A percentile compares a stretch with the other conserved stretches of the same genome.
These are phyloP conservation scores for Euphonia xanthogaster DNA, from an alignment of 2,797 vertebrate genomes.

Conservation along the genomic window DNA sequence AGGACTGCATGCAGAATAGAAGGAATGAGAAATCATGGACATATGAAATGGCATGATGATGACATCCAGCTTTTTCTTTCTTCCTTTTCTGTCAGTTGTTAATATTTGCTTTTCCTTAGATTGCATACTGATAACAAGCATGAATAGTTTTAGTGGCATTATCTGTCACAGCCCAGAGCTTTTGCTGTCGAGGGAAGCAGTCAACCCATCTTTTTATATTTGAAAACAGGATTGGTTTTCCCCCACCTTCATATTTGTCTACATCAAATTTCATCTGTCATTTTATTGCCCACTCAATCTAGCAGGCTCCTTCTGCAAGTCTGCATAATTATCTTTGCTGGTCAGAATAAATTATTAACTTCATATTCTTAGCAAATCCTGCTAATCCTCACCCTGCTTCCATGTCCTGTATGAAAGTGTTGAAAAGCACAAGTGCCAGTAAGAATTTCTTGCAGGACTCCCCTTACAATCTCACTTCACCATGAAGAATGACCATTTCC, in stretches of 20 bases:
- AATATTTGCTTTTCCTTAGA: not conserved
- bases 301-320: not conserved
- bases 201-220: not conserved
- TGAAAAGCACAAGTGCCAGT: not conserved
- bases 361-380: not conserved
- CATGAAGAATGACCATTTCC: not conserved
- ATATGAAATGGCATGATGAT: not conserved
- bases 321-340: not conserved
- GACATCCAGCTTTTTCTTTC: not conserved
- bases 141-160: not conserved
- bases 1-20: not conserved
- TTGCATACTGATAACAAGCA: not conserved
- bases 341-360: not conserved
- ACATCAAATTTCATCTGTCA: not conserved
- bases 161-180: not conserved
- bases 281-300: constrained; percentile 14
- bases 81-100: not conserved
- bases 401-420: not conserved
- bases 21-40: not conserved
- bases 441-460: not conserved
- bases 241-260: not conserved
- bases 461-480: not conserved
- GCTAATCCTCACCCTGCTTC: not conserved
- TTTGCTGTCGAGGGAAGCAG: not conserved
- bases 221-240: not conserved